These are phyloP conservation scores for Cottoperca gobio DNA, from an alignment of 2,797 vertebrate species.

Conservation along the genomic window DNA sequence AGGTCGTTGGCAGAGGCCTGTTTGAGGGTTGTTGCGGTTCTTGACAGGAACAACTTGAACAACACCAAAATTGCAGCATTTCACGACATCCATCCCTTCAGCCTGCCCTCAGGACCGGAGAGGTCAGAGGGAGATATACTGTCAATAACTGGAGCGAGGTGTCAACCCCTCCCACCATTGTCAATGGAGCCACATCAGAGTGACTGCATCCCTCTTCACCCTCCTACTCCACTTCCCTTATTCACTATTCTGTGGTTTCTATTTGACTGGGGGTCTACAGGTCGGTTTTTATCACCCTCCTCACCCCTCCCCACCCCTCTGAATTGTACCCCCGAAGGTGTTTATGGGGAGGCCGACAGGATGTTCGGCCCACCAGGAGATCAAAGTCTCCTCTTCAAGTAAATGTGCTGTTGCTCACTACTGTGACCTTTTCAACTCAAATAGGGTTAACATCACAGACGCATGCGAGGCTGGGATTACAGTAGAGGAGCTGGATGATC, in stretches of 20 bases:
- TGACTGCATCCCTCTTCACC: slow-evolving; percentile 46
- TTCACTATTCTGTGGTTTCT: slow-evolving; percentile 65
- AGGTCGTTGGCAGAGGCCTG: slow-evolving; percentile 45
- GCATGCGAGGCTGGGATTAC: slow-evolving; percentile 72
- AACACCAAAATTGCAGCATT: slow-evolving; percentile 60
- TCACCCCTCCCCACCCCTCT: slow-evolving; percentile 48
- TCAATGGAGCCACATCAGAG: slow-evolving; percentile 75
- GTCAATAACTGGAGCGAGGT: slow-evolving; percentile 75
- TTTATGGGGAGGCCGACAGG: slow-evolving; percentile 86
- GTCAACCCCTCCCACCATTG: slow-evolving; percentile 82
- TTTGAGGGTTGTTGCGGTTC: slow-evolving; percentile 73
- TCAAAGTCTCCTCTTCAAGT: slow-evolving; percentile 83
- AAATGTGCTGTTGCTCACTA: slow-evolving; percentile 73
- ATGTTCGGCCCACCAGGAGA: slow-evolving; percentile 83
- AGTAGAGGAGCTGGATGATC: slow-evolving; percentile 65
- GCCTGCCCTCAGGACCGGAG: slow-evolving; percentile 57
- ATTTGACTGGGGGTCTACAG: slow-evolving; percentile 72
- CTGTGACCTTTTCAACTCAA: slow-evolving; percentile 84
- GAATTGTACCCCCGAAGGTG: slow-evolving; percentile 83
- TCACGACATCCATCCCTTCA: slow-evolving; percentile 44
- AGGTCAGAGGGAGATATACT: slow-evolving; percentile 61
- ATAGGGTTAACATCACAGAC: slow-evolving; percentile 74
- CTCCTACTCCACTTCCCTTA: slow-evolving; percentile 58
- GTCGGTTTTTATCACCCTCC: slow-evolving; percentile 68
- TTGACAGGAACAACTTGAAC: slow-evolving; percentile 73